Base-by-base conservation (phyloP, 2,113 vertebrate genomes). In the Brachyhypopomus gauderio region DNA sequence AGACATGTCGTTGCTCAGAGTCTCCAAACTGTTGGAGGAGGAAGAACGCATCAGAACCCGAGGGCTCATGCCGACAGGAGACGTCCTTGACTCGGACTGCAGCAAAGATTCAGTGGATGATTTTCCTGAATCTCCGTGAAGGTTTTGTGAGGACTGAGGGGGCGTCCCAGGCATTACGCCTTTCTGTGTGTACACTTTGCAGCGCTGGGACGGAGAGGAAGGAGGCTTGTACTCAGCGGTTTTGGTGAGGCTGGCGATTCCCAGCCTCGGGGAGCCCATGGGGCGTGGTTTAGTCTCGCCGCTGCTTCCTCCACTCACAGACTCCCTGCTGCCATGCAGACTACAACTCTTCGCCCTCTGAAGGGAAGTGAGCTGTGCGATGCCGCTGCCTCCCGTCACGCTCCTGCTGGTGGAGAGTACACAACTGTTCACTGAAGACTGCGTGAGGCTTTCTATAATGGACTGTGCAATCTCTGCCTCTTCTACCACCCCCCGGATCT, bases 141-240 rank as follows among this genome's bases (percentile, higher is more conserved):
- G 78, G 48, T 92, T 85, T 41, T 94, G 92, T 63, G 92, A 93
- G 67, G 94, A 92, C 20, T 89, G 85, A 0, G 96, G 93, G 1
- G 93, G 91, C 0, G 95, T 92, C 58, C 92, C 90, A 1, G 97
- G 98, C 87, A 97, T 85, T 25, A 98, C 94, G 3, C 97, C 95
- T 88, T 99, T 99, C 90, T 99, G 97, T 5, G 98, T 99, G 79
- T 97, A 97, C 19, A 99, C 97, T 85, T 99, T 99, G 90, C 97
- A 97, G 12, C 98, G 93, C 90, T 98, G 97, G 9, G 97, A 98
- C 4, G 97, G 96, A 41, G 97, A 98, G 74, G 91, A 90, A 55
- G 94, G 82, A 74, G 96, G 95, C 80, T 96, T 98, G 85, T 98
- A 99, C 41, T 99, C 98, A 0, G 97, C 94, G 3, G 96, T 96